Evolutionary conservation across 2,888 invertebrate species (phyloP).

Genomic region (Hemistola chrysoprasaria): DNA sequence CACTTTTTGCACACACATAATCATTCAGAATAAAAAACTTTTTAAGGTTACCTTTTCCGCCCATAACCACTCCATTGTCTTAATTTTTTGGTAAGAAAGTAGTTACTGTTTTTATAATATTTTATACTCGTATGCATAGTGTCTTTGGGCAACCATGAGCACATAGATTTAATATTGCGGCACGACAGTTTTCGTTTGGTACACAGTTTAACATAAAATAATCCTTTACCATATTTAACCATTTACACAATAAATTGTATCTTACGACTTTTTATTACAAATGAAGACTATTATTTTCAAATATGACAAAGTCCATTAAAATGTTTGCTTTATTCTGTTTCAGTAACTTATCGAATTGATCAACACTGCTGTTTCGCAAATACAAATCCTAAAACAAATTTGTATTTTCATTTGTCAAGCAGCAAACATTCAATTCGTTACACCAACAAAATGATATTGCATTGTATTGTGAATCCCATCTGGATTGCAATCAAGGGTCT

Average conservation of each 20-base stretch:
- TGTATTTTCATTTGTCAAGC: conserved; percentile 66
- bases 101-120: too few species aligned
- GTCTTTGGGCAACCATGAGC: too few species aligned
- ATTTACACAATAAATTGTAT: conserved; percentile 11
- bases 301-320: conserved; percentile 25
- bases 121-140: too few species aligned
- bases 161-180: too few species aligned
- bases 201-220: too few species aligned
- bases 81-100: too few species aligned
- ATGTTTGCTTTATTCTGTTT: conserved; percentile 19
- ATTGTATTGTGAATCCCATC: conserved; percentile 59
- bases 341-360: conserved; percentile 44
- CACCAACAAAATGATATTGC: conserved; percentile 63
- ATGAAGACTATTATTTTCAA: conserved; percentile 20
- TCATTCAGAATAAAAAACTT: too few species aligned
- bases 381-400: conserved; percentile 58
- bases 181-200: too few species aligned
- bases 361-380: conserved; percentile 52
- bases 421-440: conserved; percentile 64
- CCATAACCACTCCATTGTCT: too few species aligned
- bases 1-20: too few species aligned
- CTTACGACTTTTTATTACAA: conserved; percentile 9
- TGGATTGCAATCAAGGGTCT: conserved; percentile 28
- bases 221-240: too few species aligned
- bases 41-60: too few species aligned